Evolutionary conservation across 1,140 invertebrate species (phyloP).

Genomic region (Arion vulgaris): DNA sequence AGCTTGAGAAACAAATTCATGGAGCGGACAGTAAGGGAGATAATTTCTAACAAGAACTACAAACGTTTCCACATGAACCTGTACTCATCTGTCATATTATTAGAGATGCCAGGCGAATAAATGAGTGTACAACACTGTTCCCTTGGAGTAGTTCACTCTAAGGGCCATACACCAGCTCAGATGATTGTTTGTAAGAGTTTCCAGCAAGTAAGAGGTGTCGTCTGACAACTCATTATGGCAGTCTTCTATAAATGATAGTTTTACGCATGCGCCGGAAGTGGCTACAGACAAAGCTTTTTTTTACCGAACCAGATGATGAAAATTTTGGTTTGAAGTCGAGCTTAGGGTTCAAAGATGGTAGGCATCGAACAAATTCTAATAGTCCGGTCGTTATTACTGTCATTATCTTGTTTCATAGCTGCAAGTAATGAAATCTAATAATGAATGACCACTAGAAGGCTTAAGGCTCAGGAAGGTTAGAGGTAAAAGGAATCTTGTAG

Average conservation of each 20-base stretch:
- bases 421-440: background rate
- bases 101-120: no score
- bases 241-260: background rate
- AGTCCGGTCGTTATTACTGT: background rate
- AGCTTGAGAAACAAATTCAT: no score
- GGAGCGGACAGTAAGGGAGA: no score
- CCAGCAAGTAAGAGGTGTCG: background rate
- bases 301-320: background rate
- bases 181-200: background rate
- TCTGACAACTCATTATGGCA: background rate
- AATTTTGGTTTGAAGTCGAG: background rate
- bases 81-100: no score
- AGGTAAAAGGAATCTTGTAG: no score
- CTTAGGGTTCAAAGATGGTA: background rate
- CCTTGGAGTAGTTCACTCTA: no score
- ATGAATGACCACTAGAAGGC: no score
- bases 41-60: no score
- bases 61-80: no score
- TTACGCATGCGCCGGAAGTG: background rate
- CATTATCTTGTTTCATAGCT: background rate
- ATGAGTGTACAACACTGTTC: no score
- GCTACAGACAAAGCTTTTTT: background rate
- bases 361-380: background rate
- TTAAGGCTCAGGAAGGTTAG: no score
- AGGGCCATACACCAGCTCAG: background rate